These are phyloP conservation scores for Entomobrya proxima DNA, from an alignment of 2,888 invertebrate species.

Conservation along the genomic window DNA sequence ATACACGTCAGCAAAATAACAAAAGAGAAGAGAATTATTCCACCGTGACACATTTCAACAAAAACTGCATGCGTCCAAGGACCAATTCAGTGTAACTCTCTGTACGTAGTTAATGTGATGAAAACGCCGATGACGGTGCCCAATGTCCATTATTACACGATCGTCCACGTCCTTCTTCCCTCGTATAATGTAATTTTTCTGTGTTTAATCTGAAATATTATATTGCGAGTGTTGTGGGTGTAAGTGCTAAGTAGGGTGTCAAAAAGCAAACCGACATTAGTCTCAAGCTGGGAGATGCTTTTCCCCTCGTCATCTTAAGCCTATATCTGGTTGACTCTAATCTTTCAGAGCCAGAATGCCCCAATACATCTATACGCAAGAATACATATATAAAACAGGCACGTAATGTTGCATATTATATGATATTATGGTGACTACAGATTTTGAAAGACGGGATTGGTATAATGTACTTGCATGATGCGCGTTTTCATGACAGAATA, in stretches of 20 bases:
- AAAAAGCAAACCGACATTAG: constrained; percentile 57
- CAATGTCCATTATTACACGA: constrained; percentile 1
- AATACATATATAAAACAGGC: background rate
- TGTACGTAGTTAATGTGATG: background rate
- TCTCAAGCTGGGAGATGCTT: constrained; percentile 41
- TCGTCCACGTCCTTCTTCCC: background rate
- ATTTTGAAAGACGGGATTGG: background rate
- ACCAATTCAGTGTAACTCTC: background rate
- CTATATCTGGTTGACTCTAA: constrained; percentile 11
- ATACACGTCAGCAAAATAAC: background rate
- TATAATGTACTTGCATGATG: too few relatives aligned
- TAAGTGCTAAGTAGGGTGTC: constrained; percentile 60
- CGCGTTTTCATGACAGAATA: constrained; percentile 18
- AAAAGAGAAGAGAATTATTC: constrained; percentile 42
- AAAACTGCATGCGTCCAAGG: constrained; percentile 35
- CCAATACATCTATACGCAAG: background rate
- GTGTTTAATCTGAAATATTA: background rate
- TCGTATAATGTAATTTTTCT: background rate
- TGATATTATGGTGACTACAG: too few relatives aligned
- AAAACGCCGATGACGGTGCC: constrained; percentile 36
- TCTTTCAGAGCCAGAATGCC: background rate
- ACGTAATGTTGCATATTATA: background rate
- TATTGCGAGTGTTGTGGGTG: constrained; percentile 24
- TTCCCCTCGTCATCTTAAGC: constrained; percentile 35
- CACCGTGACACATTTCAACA: constrained; percentile 54